A percentile compares a stretch with the other conserved stretches of the same genome.
phyloP scores from a whole-genome alignment of 2,888 invertebrate species.

The Ligdia adustata region DNA sequence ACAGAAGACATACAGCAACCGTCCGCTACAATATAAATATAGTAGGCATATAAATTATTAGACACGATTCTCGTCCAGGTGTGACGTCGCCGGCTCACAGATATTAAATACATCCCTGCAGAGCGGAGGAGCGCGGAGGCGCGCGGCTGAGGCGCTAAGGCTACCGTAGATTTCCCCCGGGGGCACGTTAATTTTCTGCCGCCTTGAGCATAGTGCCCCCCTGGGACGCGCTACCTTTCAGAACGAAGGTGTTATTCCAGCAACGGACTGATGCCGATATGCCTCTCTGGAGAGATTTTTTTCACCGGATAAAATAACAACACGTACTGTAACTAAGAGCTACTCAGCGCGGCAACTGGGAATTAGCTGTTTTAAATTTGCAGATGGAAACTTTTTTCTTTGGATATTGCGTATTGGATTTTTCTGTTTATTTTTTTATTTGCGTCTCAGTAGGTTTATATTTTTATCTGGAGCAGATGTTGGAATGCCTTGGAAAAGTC shows the following conservation, averaged over 20 bases:
- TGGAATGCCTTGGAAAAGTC: too few relatives aligned
- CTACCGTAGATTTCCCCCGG: slow-evolving; percentile 86
- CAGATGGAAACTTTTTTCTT: slow-evolving; percentile 2
- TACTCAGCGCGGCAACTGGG: slow-evolving; percentile 31
- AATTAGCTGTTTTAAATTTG: slow-evolving; percentile 34
- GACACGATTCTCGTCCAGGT: slow-evolving; percentile 24
- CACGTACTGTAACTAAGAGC: slow-evolving; percentile 40
- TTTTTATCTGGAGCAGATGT: too few relatives aligned
- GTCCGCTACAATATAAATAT: background rate
- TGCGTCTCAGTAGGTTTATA: too few relatives aligned
- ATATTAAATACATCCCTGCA: slow-evolving; percentile 79
- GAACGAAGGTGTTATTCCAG: slow-evolving; percentile 82
- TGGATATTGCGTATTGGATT: background rate
- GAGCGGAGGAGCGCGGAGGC: slow-evolving; percentile 51
- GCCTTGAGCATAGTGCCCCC: slow-evolving; percentile 90
- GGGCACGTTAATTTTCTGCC: slow-evolving; percentile 90
- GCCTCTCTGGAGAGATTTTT: slow-evolving; percentile 70
- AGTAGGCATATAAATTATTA: too few relatives aligned
- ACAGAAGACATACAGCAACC: too few relatives aligned
- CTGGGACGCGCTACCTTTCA: slow-evolving; percentile 83
- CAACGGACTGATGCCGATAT: slow-evolving; percentile 77
- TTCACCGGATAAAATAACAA: slow-evolving; percentile 67
- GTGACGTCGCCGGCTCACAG: slow-evolving; percentile 39
- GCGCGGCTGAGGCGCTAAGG: slow-evolving; percentile 74
- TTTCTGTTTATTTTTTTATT: too few relatives aligned